A percentile compares a stretch with the other conserved stretches of the same genome.
These are phyloP conservation scores for Belgica antarctica DNA, from an alignment of 2,888 invertebrate species.

Conservation along the genomic window DNA sequence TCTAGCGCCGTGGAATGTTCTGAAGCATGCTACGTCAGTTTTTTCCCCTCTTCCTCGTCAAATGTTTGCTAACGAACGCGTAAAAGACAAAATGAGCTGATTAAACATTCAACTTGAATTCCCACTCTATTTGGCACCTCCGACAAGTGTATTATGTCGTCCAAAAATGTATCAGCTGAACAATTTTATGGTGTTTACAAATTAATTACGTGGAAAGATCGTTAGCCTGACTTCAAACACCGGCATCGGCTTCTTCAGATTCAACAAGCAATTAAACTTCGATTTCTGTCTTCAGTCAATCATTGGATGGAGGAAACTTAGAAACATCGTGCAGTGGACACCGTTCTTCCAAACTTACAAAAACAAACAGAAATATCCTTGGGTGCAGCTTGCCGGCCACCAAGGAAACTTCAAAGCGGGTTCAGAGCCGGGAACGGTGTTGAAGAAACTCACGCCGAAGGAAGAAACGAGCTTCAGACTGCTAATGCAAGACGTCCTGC, in stretches of 20 bases:
- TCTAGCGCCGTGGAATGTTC: too few relatives aligned
- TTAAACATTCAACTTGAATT: background rate
- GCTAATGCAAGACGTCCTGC: constrained; percentile 82
- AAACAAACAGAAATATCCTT: constrained; percentile 84
- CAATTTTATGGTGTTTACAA: background rate
- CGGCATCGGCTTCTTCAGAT: background rate
- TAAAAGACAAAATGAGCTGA: background rate
- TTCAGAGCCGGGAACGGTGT: constrained; percentile 86
- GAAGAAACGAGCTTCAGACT: constrained; percentile 66
- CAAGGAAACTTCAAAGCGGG: constrained; percentile 95
- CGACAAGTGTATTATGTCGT: background rate
- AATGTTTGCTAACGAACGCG: background rate
- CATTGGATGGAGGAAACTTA: constrained; percentile 86
- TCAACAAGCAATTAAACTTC: background rate
- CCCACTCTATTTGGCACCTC: background rate
- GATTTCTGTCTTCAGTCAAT: constrained; percentile 18
- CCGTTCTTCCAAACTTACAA: constrained; percentile 97
- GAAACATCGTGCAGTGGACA: constrained; percentile 94
- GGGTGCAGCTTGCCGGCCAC: constrained; percentile 95
- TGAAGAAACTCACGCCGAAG: constrained; percentile 87
- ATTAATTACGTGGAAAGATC: background rate
- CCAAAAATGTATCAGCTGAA: background rate
- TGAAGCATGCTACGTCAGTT: too few relatives aligned
- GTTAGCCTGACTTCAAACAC: too few relatives aligned
- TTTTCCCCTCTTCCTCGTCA: too few relatives aligned